Conservation (phyloP, 1,140 invertebrate genomes). For the Parasteatoda tepidariorum region DNA sequence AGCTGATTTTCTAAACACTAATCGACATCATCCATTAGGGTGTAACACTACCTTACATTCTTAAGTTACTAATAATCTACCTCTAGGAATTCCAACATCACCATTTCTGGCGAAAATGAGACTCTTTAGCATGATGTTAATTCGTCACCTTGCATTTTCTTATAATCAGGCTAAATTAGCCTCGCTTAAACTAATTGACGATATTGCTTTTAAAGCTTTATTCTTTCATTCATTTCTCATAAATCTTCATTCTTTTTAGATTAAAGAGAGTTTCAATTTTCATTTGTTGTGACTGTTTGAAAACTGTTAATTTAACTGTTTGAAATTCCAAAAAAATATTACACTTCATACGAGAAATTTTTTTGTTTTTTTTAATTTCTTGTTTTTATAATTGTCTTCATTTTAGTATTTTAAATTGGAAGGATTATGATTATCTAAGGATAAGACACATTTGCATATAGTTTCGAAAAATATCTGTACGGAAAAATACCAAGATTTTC, state of each 20-base stretch:
- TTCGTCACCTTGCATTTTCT: constrained; percentile 22
- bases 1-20: no score
- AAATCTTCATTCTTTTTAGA: background rate
- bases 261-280: background rate
- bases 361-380: no score
- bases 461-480: no score
- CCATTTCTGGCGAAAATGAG: background rate
- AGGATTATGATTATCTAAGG: no score
- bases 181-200: constrained; percentile 25
- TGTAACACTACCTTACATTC: background rate
- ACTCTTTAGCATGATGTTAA: constrained; percentile 25
- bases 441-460: no score
- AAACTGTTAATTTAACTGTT: no score
- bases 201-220: constrained; percentile 21
- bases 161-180: constrained; percentile 41
- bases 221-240: background rate
- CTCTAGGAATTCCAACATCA: background rate
- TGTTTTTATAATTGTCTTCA: no score
- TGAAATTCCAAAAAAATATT: no score
- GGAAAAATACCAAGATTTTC: no score
- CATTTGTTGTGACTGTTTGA: no score
- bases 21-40: background rate
- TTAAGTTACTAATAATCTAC: constrained; percentile 1
- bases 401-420: no score
- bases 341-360: no score